Conservation (phyloP, 2,113 vertebrate genomes). For the Prunella himalayana region DNA sequence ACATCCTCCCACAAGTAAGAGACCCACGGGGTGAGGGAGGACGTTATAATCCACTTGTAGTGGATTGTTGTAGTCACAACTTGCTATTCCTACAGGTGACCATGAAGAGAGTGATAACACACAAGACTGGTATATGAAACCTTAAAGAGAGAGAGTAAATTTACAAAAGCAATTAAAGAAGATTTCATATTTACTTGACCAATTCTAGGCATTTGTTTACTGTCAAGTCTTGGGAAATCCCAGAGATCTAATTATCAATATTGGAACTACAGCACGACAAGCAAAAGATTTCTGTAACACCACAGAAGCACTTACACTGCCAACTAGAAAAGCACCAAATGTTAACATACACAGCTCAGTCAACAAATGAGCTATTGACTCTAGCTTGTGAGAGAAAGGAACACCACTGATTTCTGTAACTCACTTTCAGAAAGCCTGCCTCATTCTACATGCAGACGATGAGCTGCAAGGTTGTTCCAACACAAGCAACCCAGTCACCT, state of each 20-base stretch:
- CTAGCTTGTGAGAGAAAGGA: neutral
- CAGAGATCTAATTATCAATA: neutral
- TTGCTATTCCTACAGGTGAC: neutral
- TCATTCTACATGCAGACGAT: neutral
- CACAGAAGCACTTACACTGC: neutral
- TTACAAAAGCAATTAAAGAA: neutral
- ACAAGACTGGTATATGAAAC: neutral
- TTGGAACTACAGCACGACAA: neutral
- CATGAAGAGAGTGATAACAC: neutral
- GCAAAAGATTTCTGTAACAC: neutral
- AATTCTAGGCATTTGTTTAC: neutral
- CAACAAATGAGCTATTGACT: neutral
- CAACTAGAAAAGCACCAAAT: neutral
- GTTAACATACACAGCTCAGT: neutral
- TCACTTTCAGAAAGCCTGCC: neutral
- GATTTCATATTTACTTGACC: neutral
- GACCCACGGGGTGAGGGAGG: rapidly evolving
- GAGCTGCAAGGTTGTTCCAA: neutral
- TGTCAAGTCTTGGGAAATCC: neutral
- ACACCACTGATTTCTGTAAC: neutral
- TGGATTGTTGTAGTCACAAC: neutral
- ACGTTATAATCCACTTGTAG: neutral
- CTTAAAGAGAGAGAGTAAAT: neutral
- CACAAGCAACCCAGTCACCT: neutral
- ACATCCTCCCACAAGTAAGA: neutral